Conservation (phyloP, 2,797 vertebrate species). For the Phoxinus dragarum region DNA sequence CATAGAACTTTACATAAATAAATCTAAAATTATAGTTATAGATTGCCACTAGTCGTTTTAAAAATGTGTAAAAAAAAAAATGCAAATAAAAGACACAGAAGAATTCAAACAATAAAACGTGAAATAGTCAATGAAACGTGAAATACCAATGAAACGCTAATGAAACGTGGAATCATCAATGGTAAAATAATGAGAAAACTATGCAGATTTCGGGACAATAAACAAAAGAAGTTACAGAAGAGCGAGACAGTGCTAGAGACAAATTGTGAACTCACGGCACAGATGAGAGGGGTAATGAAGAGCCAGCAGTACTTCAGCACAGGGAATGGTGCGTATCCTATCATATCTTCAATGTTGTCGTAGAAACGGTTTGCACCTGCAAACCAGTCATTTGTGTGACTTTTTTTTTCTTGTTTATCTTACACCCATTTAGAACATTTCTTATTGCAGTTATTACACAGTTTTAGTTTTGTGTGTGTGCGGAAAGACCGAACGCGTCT, state of each 20-base stretch:
- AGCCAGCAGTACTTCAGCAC: slow-evolving; percentile 84
- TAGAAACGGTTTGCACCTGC: slow-evolving; percentile 81
- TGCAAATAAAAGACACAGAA: neutral
- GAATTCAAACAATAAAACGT: neutral
- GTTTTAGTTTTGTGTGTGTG: neutral
- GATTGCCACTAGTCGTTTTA: too few species aligned
- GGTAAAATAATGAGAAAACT: slow-evolving; percentile 12
- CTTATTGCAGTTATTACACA: neutral
- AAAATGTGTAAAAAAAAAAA: neutral
- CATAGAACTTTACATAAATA: too few species aligned
- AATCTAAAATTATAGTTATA: too few species aligned
- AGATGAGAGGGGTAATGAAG: slow-evolving; percentile 79
- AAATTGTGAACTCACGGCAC: slow-evolving; percentile 69
- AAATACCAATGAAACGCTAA: too few species aligned
- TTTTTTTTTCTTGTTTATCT: neutral
- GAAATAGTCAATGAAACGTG: too few species aligned
- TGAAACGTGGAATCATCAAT: neutral
- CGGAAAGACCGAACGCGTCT: too few species aligned
- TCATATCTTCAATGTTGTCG: slow-evolving; percentile 84
- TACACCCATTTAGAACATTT: neutral
- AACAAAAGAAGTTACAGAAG: neutral
- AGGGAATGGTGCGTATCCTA: slow-evolving; percentile 73
- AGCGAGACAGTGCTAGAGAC: neutral
- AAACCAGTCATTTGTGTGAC: slow-evolving; percentile 46
- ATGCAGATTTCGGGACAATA: neutral